A percentile compares a stretch with the other conserved stretches of the same genome.
Conservation (phyloP, 2,113 vertebrate species). For the Phainopepla nitens region DNA sequence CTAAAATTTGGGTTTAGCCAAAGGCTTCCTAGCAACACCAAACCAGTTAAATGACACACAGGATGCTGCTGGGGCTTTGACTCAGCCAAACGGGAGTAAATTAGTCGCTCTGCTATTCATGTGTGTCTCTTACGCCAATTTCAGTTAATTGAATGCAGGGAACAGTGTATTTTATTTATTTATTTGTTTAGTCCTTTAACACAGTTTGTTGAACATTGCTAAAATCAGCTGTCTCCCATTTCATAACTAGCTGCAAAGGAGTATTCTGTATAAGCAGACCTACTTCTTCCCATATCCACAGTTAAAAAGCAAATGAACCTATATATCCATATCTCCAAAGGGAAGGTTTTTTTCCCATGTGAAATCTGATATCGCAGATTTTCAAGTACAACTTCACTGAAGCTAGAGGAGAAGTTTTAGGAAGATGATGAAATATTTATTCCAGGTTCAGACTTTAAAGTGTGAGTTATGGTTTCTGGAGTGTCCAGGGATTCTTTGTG, state of each 20-base stretch:
- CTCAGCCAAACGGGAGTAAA: background rate
- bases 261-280: background rate
- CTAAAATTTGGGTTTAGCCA: background rate
- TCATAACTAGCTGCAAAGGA: background rate
- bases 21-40: background rate
- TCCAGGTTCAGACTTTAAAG: background rate
- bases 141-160: background rate
- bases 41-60: background rate
- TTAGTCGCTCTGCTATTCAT: background rate
- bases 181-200: background rate
- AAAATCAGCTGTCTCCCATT: background rate
- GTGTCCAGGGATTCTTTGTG: background rate
- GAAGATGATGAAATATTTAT: background rate
- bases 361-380: background rate
- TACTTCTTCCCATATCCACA: background rate
- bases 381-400: background rate
- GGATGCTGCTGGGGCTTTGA: background rate
- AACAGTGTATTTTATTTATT: background rate
- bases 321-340: background rate
- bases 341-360: accelerated
- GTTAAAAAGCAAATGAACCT: background rate
- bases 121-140: background rate
- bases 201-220: background rate
- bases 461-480: background rate
- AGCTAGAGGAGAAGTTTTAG: background rate